Conservation (phyloP, 2,113 vertebrate genomes). For the Sinocyclocheilus anophthalmus region DNA sequence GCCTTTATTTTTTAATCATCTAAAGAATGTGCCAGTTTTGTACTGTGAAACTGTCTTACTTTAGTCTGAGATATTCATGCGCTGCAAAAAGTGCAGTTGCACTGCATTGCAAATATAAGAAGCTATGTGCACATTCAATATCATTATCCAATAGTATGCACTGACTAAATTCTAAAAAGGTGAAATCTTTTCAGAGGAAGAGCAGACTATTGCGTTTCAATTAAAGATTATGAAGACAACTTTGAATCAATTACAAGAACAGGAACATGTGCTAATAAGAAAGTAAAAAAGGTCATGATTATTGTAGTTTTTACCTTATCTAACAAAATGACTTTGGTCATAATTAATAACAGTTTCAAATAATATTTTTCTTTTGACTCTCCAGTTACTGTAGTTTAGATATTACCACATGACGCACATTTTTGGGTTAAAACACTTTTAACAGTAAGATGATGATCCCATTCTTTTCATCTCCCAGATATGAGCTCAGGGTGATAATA, state of each 20-base stretch:
- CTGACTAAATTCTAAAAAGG: background rate
- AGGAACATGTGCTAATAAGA: background rate
- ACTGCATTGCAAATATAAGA: background rate
- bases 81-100: background rate
- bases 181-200: background rate
- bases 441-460: constrained; percentile 26
- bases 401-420: background rate
- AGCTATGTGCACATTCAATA: background rate
- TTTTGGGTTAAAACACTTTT: background rate
- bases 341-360: background rate
- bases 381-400: background rate
- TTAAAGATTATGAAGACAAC: background rate
- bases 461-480: constrained; percentile 78
- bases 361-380: background rate
- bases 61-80: background rate
- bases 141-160: background rate
- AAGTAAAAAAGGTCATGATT: background rate
- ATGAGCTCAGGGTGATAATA: constrained; percentile 96
- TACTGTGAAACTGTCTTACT: background rate
- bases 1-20: background rate
- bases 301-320: background rate
- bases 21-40: constrained; percentile 3
- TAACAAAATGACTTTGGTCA: background rate
- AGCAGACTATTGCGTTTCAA: background rate
- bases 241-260: background rate